Conservation (phyloP, 2,888 invertebrate genomes). For the Rhamphomyia laevipes region DNA sequence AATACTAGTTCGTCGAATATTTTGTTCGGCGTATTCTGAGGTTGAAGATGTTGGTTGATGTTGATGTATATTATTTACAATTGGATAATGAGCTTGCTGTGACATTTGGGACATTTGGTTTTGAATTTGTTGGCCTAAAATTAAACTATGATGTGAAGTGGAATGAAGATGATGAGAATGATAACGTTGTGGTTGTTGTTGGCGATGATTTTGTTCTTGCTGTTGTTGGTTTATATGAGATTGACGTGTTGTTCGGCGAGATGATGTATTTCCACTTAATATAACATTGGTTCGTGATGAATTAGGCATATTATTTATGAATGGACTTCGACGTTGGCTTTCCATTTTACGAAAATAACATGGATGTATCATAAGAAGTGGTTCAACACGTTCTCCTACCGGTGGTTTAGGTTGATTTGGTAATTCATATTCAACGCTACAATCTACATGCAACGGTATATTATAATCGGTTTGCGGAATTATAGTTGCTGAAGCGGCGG, state of each 20-base stretch:
- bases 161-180: conserved; percentile 21
- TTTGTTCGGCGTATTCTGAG: not conserved
- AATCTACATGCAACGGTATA: conserved; percentile 79
- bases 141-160: conserved; percentile 22
- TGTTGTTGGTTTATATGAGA: conserved; percentile 15
- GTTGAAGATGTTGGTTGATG: conserved; percentile 20
- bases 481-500: conserved; percentile 4
- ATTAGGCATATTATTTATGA: conserved; percentile 70
- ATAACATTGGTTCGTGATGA: conserved; percentile 36
- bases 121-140: conserved; percentile 19
- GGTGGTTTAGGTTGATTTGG: conserved; percentile 82
- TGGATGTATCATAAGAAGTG: conserved; percentile 80
- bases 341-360: conserved; percentile 81
- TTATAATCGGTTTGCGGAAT: conserved; percentile 48
- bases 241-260: conserved; percentile 19
- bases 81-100: conserved; percentile 32
- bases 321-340: conserved; percentile 68
- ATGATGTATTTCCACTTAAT: conserved; percentile 4
- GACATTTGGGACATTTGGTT: conserved; percentile 34
- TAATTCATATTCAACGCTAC: conserved; percentile 83
- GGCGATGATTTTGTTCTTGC: conserved; percentile 19
- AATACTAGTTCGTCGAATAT: conserved; percentile 1
- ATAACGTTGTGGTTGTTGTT: conserved; percentile 17
- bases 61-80: conserved; percentile 20
- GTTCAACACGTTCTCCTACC: conserved; percentile 69